phyloP scores from a whole-genome alignment of 2,888 invertebrate genomes.

The Amaurobius ferox region DNA sequence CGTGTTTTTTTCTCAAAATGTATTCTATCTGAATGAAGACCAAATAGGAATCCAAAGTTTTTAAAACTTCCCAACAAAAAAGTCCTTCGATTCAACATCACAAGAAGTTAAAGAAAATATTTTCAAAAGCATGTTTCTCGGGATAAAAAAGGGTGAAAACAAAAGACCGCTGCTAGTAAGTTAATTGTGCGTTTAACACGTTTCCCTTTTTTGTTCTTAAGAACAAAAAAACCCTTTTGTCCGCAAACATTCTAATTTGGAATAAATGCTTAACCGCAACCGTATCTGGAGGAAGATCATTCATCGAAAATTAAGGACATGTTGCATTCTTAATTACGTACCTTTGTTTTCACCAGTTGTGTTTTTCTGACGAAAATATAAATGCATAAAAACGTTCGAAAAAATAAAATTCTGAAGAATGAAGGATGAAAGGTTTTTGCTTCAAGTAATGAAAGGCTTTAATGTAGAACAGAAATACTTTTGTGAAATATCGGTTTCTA shows the following conservation, averaged over 20 bases:
- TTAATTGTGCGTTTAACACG: constrained; percentile 5
- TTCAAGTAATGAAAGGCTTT: no score
- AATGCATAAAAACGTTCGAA: no score
- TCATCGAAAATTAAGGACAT: neutral
- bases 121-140: neutral
- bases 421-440: no score
- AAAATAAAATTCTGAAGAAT: no score
- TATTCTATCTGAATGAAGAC: no score
- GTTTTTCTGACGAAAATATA: no score
- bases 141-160: neutral
- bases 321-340: constrained; percentile 9
- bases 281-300: neutral
- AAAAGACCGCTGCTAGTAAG: neutral
- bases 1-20: no score
- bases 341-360: neutral
- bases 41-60: no score
- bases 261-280: constrained; percentile 12
- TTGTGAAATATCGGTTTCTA: no score
- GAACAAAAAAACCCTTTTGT: neutral
- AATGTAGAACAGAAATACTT: no score
- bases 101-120: neutral
- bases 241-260: neutral
- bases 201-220: neutral
- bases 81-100: no score
- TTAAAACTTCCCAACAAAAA: no score